Conservation (phyloP, 2,113 vertebrate genomes). For the Corynorhinus townsendii region DNA sequence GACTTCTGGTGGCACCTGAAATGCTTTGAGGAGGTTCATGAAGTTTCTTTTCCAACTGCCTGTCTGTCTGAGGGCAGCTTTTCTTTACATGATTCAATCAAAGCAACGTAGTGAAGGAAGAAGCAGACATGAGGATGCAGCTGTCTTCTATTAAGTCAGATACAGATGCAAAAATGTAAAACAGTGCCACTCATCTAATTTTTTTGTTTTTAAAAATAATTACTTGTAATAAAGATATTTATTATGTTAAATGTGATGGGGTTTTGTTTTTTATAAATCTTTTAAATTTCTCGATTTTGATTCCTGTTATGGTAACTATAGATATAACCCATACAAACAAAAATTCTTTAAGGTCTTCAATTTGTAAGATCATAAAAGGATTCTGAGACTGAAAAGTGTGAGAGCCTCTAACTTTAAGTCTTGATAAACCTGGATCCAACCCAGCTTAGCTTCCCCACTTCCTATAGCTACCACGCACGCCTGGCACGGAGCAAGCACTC, state of each 20-base stretch:
- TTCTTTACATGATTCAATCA: neutral
- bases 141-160: neutral
- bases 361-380: neutral
- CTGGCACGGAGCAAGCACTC: neutral
- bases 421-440: neutral
- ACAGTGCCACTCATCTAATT: neutral
- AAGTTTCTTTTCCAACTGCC: neutral
- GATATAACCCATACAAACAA: neutral
- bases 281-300: neutral
- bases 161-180: neutral
- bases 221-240: conserved; percentile 51
- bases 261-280: neutral
- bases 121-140: neutral
- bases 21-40: neutral
- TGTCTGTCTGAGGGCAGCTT: neutral
- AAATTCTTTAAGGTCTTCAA: neutral
- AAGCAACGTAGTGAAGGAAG: neutral
- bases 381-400: neutral
- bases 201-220: conserved; percentile 31
- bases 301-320: neutral
- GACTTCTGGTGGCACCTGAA: neutral
- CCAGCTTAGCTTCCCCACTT: neutral
- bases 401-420: neutral
- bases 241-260: conserved; percentile 12
- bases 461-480: neutral